These are phyloP conservation scores for Psittacula echo DNA, from an alignment of 2,797 vertebrate species.

Conservation along the genomic window DNA sequence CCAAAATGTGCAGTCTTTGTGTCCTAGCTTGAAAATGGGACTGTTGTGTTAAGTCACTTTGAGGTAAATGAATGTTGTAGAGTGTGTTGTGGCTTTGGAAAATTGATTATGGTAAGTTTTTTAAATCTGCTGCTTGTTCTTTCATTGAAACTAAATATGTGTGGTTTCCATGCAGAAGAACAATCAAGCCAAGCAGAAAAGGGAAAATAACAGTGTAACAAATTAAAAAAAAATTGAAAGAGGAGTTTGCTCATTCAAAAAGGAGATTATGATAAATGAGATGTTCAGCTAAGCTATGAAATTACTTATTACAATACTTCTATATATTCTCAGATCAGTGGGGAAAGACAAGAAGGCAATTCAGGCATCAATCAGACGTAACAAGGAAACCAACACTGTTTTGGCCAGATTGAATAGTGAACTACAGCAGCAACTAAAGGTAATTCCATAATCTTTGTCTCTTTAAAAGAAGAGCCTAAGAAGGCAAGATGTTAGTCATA, in stretches of 20 bases:
- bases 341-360: constrained; percentile 99
- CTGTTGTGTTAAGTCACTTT: neutral
- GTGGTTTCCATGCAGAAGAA: neutral
- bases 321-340: constrained; percentile 85
- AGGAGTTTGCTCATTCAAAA: neutral
- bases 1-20: neutral
- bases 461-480: neutral
- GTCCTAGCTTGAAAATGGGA: neutral
- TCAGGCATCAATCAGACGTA: constrained; percentile 98
- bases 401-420: constrained; percentile 98
- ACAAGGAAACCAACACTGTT: constrained; percentile 99
- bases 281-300: neutral
- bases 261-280: neutral
- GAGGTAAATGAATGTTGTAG: neutral
- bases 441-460: constrained; percentile 54
- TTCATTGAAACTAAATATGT: neutral
- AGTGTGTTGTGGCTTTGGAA: neutral
- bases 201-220: neutral
- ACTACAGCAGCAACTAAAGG: constrained; percentile 97
- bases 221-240: neutral
- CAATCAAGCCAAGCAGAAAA: neutral
- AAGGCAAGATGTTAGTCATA: neutral
- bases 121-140: neutral
- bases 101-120: neutral
- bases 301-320: neutral